These are phyloP conservation scores for Macrophya annulata DNA, from an alignment of 2,888 invertebrate genomes.

Conservation along the genomic window DNA sequence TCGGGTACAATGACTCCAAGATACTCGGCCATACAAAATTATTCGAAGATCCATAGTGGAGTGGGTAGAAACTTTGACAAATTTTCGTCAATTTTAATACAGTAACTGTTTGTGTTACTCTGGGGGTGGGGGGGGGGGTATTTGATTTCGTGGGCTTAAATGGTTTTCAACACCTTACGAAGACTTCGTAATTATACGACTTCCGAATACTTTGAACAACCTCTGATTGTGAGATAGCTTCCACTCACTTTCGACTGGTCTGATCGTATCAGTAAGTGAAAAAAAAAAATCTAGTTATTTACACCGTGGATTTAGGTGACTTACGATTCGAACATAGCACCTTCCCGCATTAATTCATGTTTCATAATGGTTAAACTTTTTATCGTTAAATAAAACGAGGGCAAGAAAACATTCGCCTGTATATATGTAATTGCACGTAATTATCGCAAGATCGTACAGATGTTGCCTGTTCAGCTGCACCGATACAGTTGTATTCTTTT, in stretches of 20 bases:
- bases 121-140: too few species aligned
- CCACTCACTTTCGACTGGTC: not conserved
- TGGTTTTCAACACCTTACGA: not conserved
- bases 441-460: not conserved
- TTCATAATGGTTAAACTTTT: not conserved
- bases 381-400: not conserved
- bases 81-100: not conserved
- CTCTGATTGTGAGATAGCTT: not conserved
- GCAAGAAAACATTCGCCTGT: not conserved
- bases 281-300: not conserved
- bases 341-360: too few species aligned
- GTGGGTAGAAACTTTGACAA: not conserved
- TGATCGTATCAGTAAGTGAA: not conserved
- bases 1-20: not conserved
- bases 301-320: not conserved
- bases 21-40: not conserved
- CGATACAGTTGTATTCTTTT: too few species aligned
- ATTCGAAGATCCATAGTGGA: not conserved
- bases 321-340: not conserved
- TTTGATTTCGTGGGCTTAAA: not conserved
- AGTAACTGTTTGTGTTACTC: not conserved
- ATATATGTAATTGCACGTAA: not conserved
- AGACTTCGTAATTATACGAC: not conserved
- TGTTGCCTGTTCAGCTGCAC: not conserved
- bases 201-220: not conserved